phyloP scores from a whole-genome alignment of 2,888 invertebrate species.

The Gortyna flavago region DNA sequence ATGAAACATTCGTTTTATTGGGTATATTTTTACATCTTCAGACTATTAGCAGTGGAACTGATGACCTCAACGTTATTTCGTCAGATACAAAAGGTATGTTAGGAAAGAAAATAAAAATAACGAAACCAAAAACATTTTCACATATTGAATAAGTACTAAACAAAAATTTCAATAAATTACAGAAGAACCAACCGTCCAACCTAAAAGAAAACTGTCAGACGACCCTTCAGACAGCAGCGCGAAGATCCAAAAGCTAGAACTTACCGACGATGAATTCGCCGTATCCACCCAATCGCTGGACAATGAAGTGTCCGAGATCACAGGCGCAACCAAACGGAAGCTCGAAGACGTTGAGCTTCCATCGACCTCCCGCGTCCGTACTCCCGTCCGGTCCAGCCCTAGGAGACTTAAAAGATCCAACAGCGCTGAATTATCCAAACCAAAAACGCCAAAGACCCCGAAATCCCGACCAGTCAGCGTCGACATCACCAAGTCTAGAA shows the following conservation, averaged over 20 bases:
- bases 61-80: slow-evolving; percentile 48
- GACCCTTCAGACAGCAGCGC: slow-evolving; percentile 73
- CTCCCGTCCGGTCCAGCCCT: slow-evolving; percentile 81
- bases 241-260: slow-evolving; percentile 83
- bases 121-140: background rate
- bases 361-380: slow-evolving; percentile 79
- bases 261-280: slow-evolving; percentile 72
- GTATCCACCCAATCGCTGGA: slow-evolving; percentile 80
- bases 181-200: slow-evolving; percentile 72
- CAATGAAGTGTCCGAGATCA: slow-evolving; percentile 83
- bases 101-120: background rate
- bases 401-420: slow-evolving; percentile 83
- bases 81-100: slow-evolving; percentile 70
- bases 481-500: slow-evolving; percentile 77
- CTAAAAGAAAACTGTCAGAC: slow-evolving; percentile 83
- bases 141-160: background rate
- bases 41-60: slow-evolving; percentile 59
- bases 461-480: slow-evolving; percentile 83
- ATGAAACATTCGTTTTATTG: background rate
- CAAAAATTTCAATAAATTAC: slow-evolving; percentile 58
- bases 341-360: slow-evolving; percentile 74
- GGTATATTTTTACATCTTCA: slow-evolving; percentile 35
- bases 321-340: slow-evolving; percentile 73
- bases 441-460: slow-evolving; percentile 82
- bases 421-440: slow-evolving; percentile 79